Base-by-base conservation (phyloP, 2,797 vertebrate genomes). In the Odontamblyopus lacepedii region DNA sequence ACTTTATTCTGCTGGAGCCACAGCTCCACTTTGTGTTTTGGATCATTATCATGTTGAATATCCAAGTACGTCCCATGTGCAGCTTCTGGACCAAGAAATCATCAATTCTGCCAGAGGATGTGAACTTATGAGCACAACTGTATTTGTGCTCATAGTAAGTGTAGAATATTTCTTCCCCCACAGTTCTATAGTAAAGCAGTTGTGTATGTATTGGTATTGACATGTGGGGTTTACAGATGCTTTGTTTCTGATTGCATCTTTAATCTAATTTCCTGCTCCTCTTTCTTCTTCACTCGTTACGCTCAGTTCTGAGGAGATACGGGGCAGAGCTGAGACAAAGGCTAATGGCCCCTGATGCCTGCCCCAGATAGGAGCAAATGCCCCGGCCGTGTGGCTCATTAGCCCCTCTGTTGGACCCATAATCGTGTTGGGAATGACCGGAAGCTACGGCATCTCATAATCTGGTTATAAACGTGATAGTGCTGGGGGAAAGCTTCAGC, bases 281-380 rank as follows among this genome's bases (percentile, higher is more conserved):
- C 50, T 73, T 63, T 76, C 73, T 63, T 76, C 73, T 72, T 75
- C 66, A 55, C 63, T 75, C 67, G 83, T 81, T 70, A 77, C 55
- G 71, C 76, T 85, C 57, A 71, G 26, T 80, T 80, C 70, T 75
- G 60, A 70, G 66, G 67, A 63, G 84, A 75, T 56, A 72, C 62
- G 67, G 77, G 50, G 67, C 50, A 55, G 72, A 15, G 56, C 59
- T 38, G 35, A 78, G 67, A 70, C 72, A 75, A 76, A 63, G 65
- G 78, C 84, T 87, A 85, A 88, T 82, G 77, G 80, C 77, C 53
- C 69, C 77, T 69, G 87, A 91, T 92, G 72, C 63, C 15, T 29
- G 70, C 61, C 73, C 75, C 66, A 83, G 90, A 92, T 90, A 85
- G 61, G 57, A 83, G 67, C 60, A 68, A 79, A 79, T 73, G 71